phyloP scores from a whole-genome alignment of 2,888 invertebrate genomes.

The Drosophila quinaria region DNA sequence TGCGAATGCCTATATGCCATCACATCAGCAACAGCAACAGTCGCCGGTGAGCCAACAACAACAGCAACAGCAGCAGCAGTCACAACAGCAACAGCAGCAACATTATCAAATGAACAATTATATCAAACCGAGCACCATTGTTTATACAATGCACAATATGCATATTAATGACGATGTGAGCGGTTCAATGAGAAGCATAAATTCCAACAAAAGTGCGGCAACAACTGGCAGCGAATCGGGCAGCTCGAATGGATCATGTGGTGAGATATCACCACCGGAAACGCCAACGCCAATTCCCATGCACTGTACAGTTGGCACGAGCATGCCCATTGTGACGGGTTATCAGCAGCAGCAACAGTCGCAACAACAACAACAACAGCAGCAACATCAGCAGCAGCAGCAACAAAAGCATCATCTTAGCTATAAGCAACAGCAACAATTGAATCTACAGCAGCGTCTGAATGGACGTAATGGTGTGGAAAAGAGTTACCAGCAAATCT shows the following conservation, averaged over 20 bases:
- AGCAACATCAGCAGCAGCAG: constrained; percentile 44
- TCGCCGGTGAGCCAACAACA: constrained; percentile 61
- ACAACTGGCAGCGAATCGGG: constrained; percentile 84
- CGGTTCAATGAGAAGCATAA: constrained; percentile 67
- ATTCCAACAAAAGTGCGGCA: constrained; percentile 80
- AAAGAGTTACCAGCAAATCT: constrained; percentile 73
- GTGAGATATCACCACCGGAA: constrained; percentile 85
- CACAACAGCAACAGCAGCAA: constrained; percentile 76
- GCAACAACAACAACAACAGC: constrained; percentile 65
- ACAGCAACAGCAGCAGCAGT: constrained; percentile 30
- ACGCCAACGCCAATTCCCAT: constrained; percentile 82
- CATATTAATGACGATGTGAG: constrained; percentile 66
- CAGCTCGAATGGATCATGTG: constrained; percentile 85
- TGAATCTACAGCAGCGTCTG: constrained; percentile 81
- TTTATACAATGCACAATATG: constrained; percentile 83
- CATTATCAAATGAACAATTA: constrained; percentile 81
- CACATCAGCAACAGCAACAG: constrained; percentile 62
- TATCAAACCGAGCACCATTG: constrained; percentile 66
- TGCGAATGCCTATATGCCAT: constrained; percentile 77
- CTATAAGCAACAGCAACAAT: constrained; percentile 83
- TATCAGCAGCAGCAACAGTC: constrained; percentile 56
- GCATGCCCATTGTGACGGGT: constrained; percentile 60
- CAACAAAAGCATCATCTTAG: constrained; percentile 79
- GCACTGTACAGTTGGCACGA: constrained; percentile 56
- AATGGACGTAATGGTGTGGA: constrained; percentile 83